Evolutionary conservation across 2,113 vertebrate species (phyloP).

Genomic region (Alethe diademata): DNA sequence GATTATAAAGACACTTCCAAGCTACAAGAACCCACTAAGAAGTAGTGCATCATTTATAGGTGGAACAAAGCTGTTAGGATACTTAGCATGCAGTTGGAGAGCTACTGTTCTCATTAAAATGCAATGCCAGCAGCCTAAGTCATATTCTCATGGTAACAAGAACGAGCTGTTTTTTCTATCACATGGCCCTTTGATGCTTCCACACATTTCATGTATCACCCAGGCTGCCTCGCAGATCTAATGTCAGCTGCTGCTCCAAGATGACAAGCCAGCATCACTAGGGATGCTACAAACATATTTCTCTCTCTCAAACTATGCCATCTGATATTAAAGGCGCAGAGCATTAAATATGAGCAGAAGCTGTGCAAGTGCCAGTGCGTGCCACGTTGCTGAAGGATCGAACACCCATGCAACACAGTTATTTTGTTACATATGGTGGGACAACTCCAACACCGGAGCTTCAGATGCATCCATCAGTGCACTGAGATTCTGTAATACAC

Average conservation of each 20-base stretch:
- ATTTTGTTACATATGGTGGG: neutral
- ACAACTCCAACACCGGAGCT: neutral
- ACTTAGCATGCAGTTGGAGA: slow-evolving; percentile 8
- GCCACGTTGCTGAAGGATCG: neutral
- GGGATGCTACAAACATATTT: slow-evolving; percentile 45
- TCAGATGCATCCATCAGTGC: neutral
- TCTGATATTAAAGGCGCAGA: slow-evolving; percentile 32
- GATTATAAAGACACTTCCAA: neutral
- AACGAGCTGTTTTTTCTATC: slow-evolving; percentile 56
- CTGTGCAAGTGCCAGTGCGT: neutral
- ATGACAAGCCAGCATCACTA: slow-evolving; percentile 53
- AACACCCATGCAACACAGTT: neutral
- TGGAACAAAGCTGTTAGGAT: slow-evolving; percentile 4
- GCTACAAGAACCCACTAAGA: neutral
- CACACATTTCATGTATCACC: slow-evolving; percentile 31
- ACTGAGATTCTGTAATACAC: neutral
- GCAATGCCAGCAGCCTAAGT: slow-evolving; percentile 35
- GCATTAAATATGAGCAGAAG: neutral
- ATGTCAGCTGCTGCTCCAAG: slow-evolving; percentile 50
- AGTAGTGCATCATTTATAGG: neutral
- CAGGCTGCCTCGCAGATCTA: slow-evolving; percentile 45
- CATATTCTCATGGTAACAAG: slow-evolving; percentile 57
- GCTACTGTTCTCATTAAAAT: slow-evolving; percentile 31
- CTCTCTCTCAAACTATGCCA: neutral
- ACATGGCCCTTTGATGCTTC: slow-evolving; percentile 58